Evolutionary conservation across 35 echinoderm and acorn worm genomes (phyloP), one percentile per base, ranked within the genome.

Genomic region (Amphiura filiformis): DNA sequence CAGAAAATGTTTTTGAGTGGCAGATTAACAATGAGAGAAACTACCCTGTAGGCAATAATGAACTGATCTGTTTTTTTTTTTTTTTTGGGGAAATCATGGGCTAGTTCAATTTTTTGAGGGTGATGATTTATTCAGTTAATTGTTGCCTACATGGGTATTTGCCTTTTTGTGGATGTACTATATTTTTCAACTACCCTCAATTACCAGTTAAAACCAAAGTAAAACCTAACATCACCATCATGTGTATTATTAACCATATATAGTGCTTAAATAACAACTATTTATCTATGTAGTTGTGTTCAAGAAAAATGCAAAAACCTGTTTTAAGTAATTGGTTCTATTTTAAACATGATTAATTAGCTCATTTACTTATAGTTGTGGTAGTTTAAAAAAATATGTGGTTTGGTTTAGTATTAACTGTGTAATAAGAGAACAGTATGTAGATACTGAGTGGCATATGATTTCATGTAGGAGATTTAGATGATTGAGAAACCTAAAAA

Each of bases 201-300:
- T 70, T n/a, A n/a, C 61, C 61, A 70, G 7, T 70, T 70, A n/a
- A 18, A 70, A 70, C 15, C 17, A 26, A 70, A 70, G 28, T 26
- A 70, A 70, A 70, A 26, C 28, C 17, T 30, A 15, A 15, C 2
- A 1, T 70, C 61, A 70, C 61, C 61, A 70, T 30, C 44, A 52
- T 70, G 61, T 70, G 61, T 70, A 70, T 70, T 70, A 70, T n/a
- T 47, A 30, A 70, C 61, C 61, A 70, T 70, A 70, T 70, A 70
- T 70, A 70, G 61, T 70, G 61, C 61, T 70, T 70, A 70, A 26
- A 15, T 26, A 70, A 70, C 61, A 70, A 70, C 61, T 70, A 47
- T 47, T 47, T 9, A 47, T 47, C 41, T n/a, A n/a, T n/a, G n/a
- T 47, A 47, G 41, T 47, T 47, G 41, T 47, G 17, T 47, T 47